Evolutionary conservation across 2,113 vertebrate genomes (phyloP), one percentile per base, ranked within the genome.

Genomic region (Misgurnus mizolepis): DNA sequence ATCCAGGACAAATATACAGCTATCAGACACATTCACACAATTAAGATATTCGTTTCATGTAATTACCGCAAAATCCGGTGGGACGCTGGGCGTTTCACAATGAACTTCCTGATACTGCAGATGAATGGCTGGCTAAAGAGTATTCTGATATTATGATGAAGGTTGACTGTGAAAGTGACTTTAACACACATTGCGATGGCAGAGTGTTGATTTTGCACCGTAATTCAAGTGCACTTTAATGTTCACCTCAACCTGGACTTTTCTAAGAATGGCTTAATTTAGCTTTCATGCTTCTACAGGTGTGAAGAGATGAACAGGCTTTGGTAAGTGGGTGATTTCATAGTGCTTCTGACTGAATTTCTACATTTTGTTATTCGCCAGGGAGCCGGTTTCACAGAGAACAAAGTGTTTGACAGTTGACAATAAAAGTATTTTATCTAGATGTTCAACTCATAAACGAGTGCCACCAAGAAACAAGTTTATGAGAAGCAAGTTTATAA

Each of bases 31-130:
- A 41, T 88, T 86, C 85, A 78, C 83, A 88, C 92, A 93, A 93
- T 92, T 91, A 91, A 89, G 87, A 90, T 92, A 90, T 92, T 91
- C 83, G 89, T 91, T 93, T 90, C 87, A 89, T 89, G 88, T 91
- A 91, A 92, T 94, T 93, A 91, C 87, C 76, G 72, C 70, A 83
- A 90, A 91, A 89, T 90, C 88, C 62, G 8, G 75, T 84, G 89
- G 90, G 89, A 91, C 86, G 80, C 79, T 65, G 56, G 87, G 82
- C 84, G 86, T 89, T 89, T 89, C 85, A 83, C 85, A 90, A 87
- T 89, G 85, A 91, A 90, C 86, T 89, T 92, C 88, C 90, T 89
- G 88, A 90, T 92, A 90, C 86, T 85, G 68, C 74, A 18, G 80
- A 87, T 86, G 85, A 87, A 85, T 82, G 83, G 76, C 85, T 78